A percentile compares a stretch with the other conserved stretches of the same genome.
These are phyloP conservation scores for Meloidogyne floridensis DNA, from an alignment of 1,140 invertebrate genomes.

Conservation along the genomic window DNA sequence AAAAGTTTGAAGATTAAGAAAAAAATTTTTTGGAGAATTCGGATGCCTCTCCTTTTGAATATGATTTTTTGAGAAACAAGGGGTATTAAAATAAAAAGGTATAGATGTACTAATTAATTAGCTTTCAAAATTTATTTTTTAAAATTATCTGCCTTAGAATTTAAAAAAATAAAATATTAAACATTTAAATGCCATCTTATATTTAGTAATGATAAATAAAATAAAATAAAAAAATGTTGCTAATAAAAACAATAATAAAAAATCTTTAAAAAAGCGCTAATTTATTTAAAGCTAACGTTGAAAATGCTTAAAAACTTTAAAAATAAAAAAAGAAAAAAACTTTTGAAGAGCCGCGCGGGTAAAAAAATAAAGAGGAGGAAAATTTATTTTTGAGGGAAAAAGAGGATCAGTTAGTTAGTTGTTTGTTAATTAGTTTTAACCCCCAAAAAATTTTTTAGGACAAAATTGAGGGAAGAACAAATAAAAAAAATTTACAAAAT, in stretches of 20 bases:
- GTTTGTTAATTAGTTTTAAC: neutral
- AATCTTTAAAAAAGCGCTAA: neutral
- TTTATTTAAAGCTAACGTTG: neutral
- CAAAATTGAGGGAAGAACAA: neutral
- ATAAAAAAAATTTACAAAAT: conserved; percentile 9
- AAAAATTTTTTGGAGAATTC: too few relatives aligned
- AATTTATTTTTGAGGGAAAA: neutral
- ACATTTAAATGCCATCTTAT: too few relatives aligned
- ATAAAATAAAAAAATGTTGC: neutral
- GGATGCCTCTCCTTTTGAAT: too few relatives aligned
- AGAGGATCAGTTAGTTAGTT: neutral
- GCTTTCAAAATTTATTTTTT: too few relatives aligned
- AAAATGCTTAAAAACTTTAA: neutral
- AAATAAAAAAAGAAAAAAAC: neutral
- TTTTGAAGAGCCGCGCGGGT: neutral
- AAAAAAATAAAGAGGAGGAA: neutral
- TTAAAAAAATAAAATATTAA: too few relatives aligned
- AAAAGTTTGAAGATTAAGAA: too few relatives aligned
- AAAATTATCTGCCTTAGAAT: too few relatives aligned
- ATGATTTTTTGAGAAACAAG: too few relatives aligned
- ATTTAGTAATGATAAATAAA: too few relatives aligned
- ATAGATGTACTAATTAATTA: too few relatives aligned
- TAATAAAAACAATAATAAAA: neutral
- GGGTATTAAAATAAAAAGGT: too few relatives aligned
- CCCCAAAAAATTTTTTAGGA: neutral